A percentile compares a stretch with the other conserved stretches of the same genome.
These are phyloP conservation scores for Troides oblongomaculatus DNA, from an alignment of 2,888 invertebrate genomes.

Conservation along the genomic window DNA sequence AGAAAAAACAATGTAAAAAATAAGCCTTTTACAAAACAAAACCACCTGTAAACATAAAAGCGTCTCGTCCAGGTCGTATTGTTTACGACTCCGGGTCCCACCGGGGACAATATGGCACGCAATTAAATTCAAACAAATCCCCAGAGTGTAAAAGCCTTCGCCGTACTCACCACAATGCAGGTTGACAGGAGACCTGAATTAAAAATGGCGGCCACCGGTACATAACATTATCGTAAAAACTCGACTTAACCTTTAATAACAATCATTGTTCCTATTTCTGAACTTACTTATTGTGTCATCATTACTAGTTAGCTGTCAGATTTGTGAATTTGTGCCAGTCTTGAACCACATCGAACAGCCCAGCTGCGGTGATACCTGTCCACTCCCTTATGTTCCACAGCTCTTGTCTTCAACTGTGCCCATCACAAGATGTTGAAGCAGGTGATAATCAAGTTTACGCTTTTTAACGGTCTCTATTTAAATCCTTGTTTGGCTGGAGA, in stretches of 20 bases:
- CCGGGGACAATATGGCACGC: conserved; percentile 12
- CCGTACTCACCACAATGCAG: background rate
- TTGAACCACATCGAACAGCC: no score
- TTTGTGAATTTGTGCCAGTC: no score
- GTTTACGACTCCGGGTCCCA: conserved; percentile 13
- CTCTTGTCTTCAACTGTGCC: no score
- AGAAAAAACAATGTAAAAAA: background rate
- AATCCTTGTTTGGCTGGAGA: no score
- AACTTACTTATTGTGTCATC: no score
- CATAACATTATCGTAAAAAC: background rate
- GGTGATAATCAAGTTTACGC: no score
- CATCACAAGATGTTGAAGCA: no score
- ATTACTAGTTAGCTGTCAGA: no score
- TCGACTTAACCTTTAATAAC: background rate
- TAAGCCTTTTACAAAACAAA: background rate
- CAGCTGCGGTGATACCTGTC: no score
- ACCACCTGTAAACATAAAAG: conserved; percentile 18
- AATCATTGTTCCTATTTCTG: background rate
- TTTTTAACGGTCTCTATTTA: no score
- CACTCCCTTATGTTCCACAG: no score
- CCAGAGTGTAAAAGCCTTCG: conserved; percentile 15
- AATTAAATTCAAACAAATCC: conserved; percentile 25
- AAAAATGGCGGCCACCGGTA: conserved; percentile 7
- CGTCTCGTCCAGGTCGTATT: conserved; percentile 11
- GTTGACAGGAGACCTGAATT: conserved; percentile 14